Evolutionary conservation across 2,797 vertebrate species (phyloP).

Genomic region (Melanogrammus aeglefinus): DNA sequence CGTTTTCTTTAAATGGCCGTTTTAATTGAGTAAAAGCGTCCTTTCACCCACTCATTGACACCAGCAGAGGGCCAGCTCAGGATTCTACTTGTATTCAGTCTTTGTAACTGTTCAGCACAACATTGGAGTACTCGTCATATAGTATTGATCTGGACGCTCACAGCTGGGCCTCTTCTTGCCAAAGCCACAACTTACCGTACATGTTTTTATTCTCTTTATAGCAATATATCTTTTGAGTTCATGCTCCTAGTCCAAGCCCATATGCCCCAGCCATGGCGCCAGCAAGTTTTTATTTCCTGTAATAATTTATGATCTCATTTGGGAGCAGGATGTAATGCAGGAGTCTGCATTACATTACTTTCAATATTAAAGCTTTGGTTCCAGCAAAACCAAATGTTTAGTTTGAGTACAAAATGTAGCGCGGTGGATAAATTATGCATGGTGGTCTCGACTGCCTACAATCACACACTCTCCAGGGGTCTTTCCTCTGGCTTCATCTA

Average conservation of each 20-base stretch:
- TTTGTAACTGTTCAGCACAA: too few relatives aligned
- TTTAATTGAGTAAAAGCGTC: too few relatives aligned
- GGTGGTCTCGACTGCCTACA: conserved; percentile 20
- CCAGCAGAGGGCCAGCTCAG: too few relatives aligned
- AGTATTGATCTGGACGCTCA: too few relatives aligned
- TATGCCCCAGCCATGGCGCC: not conserved
- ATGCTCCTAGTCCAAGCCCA: not conserved
- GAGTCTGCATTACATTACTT: conserved; percentile 5
- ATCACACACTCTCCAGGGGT: conserved; percentile 17
- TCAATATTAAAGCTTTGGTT: not conserved
- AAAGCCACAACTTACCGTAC: too few relatives aligned
- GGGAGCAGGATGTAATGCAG: not conserved
- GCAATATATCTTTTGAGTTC: not conserved
- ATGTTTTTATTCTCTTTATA: not conserved
- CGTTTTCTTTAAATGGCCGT: too few relatives aligned
- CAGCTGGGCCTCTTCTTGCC: too few relatives aligned
- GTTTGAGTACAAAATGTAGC: conserved; percentile 20
- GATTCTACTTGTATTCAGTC: too few relatives aligned
- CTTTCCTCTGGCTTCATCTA: conserved; percentile 9
- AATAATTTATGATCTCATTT: not conserved
- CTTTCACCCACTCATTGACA: too few relatives aligned
- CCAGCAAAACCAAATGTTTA: conserved; percentile 21
- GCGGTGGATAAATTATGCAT: conserved; percentile 59
- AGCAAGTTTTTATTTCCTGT: not conserved
- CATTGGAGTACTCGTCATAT: too few relatives aligned